Conservation (phyloP, 2,888 invertebrate genomes). For the Microplitis deprimator region DNA sequence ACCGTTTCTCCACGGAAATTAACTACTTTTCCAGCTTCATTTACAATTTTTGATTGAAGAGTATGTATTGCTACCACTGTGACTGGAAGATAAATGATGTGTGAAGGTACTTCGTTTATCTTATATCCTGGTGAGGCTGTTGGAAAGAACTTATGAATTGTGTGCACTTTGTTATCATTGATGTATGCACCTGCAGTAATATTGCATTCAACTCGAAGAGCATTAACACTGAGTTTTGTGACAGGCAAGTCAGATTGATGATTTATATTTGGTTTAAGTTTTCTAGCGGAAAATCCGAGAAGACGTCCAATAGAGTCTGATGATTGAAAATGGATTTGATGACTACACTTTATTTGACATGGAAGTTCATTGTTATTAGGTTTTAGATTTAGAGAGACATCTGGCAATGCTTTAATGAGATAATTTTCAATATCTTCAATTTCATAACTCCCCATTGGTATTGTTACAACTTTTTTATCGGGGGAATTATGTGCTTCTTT, state of each 20-base stretch:
- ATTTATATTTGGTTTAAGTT: constrained; percentile 41
- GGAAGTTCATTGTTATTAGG: constrained; percentile 59
- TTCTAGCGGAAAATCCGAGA: constrained; percentile 37
- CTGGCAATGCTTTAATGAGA: not conserved
- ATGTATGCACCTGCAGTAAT: constrained; percentile 57
- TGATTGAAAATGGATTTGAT: constrained; percentile 42
- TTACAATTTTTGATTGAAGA: constrained; percentile 47
- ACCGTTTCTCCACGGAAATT: constrained; percentile 47
- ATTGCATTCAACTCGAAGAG: constrained; percentile 57
- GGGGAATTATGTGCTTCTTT: no score
- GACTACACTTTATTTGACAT: constrained; percentile 47
- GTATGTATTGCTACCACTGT: constrained; percentile 42
- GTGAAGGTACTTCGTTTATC: constrained; percentile 29
- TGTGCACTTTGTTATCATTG: constrained; percentile 58
- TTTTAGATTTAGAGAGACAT: constrained; percentile 32
- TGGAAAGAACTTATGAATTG: constrained; percentile 63
- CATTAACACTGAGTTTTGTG: constrained; percentile 58
- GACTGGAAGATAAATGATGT: constrained; percentile 45
- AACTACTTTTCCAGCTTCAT: constrained; percentile 36
- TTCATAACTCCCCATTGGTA: not conserved
- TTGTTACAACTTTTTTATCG: not conserved
- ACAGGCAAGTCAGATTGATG: constrained; percentile 59
- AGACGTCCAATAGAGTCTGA: constrained; percentile 43
- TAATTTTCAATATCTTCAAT: not conserved
- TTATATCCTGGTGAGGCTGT: constrained; percentile 37